Evolutionary conservation across 2,888 invertebrate species (phyloP).

Genomic region (Parnassius orleans): DNA sequence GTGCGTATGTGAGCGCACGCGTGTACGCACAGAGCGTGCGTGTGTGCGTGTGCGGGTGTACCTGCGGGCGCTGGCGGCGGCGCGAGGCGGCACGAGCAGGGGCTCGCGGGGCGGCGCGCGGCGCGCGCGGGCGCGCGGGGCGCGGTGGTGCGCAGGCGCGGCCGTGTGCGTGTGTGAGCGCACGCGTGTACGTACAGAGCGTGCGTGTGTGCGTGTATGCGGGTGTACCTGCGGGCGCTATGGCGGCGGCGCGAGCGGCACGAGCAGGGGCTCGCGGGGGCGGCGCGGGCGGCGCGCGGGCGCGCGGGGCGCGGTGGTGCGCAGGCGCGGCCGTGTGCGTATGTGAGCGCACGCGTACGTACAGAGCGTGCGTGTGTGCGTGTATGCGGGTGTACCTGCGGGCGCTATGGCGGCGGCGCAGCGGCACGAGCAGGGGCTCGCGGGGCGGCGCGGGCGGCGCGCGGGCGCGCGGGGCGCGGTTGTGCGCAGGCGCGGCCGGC

Average conservation of each 20-base stretch:
- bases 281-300: slow-evolving; percentile 44
- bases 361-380: background rate
- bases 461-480: slow-evolving; percentile 37
- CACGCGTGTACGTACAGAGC: too few relatives aligned
- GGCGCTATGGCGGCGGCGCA: slow-evolving; percentile 71
- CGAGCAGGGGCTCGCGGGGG: slow-evolving; percentile 64
- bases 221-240: slow-evolving; percentile 34
- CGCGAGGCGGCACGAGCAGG: too few relatives aligned
- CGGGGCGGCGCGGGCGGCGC: slow-evolving; percentile 48
- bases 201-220: background rate
- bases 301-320: slow-evolving; percentile 45
- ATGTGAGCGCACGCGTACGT: too few relatives aligned
- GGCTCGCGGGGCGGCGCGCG: too few relatives aligned
- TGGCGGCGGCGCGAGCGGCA: slow-evolving; percentile 78
- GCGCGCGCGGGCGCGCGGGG: background rate
- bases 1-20: too few relatives aligned
- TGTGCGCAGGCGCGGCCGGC: slow-evolving; percentile 56
- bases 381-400: background rate
- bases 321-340: slow-evolving; percentile 48
- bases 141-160: too few relatives aligned
- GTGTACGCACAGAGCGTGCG: background rate
- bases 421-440: slow-evolving; percentile 74
- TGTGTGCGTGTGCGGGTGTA: background rate
- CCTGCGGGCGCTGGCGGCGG: too few relatives aligned
- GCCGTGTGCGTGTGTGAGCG: too few relatives aligned